phyloP scores from a whole-genome alignment of 2,113 vertebrate genomes.

The Chaetodon auriga region DNA sequence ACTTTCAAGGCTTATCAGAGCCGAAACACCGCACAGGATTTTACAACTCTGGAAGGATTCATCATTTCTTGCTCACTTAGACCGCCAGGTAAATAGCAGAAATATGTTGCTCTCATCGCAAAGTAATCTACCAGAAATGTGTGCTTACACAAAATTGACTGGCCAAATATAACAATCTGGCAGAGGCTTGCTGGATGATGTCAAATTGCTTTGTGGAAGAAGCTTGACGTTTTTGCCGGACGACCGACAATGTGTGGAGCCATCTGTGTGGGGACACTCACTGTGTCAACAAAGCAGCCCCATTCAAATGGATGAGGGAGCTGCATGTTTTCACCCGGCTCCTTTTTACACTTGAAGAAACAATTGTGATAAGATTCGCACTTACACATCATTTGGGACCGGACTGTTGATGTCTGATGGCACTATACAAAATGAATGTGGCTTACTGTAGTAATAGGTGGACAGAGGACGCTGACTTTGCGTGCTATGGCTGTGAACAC shows the following conservation, averaged over 20 bases:
- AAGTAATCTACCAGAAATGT: not conserved
- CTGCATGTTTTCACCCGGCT: not conserved
- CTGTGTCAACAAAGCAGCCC: not conserved
- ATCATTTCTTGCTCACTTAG: not conserved
- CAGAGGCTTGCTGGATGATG: too few species aligned
- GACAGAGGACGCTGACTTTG: constrained; percentile 22
- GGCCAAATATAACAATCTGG: not conserved
- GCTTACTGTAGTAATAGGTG: not conserved
- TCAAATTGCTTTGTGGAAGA: too few species aligned
- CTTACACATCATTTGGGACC: not conserved
- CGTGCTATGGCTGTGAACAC: not conserved
- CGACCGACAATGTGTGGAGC: not conserved
- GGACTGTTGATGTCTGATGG: not conserved
- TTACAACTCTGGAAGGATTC: not conserved
- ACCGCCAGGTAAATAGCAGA: not conserved
- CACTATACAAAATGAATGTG: not conserved
- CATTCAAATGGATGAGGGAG: not conserved
- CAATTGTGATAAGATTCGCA: not conserved
- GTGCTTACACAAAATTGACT: not conserved
- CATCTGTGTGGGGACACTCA: not conserved
- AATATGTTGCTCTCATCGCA: not conserved
- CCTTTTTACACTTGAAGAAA: not conserved
- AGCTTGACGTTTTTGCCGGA: too few species aligned
- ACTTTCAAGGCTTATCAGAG: not conserved
- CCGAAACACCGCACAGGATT: not conserved